Conservation (phyloP, 2,797 vertebrate species). For the Catamblyrhynchus diadema region DNA sequence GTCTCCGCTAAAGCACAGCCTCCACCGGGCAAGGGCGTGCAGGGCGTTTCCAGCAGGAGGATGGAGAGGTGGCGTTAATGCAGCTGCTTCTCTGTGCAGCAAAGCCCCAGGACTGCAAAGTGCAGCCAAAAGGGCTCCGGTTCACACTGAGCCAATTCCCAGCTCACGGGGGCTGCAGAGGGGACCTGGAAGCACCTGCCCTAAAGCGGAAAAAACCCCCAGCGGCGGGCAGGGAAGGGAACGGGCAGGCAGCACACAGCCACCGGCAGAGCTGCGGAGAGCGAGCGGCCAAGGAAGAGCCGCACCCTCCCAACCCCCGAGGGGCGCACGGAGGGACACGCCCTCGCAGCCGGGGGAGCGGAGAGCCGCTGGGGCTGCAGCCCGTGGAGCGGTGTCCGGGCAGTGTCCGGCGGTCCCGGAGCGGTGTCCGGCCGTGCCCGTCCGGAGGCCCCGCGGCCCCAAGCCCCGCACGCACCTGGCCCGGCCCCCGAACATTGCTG, state of each 20-base stretch:
- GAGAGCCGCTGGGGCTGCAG: background rate
- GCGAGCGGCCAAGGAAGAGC: background rate
- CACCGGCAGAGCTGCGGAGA: rapidly evolving
- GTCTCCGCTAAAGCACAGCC: rapidly evolving
- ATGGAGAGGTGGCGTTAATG: rapidly evolving
- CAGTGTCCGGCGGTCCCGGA: no score
- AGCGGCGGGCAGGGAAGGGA: rapidly evolving
- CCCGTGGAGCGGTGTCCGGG: background rate
- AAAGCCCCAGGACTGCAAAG: background rate
- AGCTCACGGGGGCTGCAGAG: rapidly evolving
- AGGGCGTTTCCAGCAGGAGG: background rate
- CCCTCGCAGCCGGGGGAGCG: rapidly evolving
- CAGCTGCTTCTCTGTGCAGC: rapidly evolving
- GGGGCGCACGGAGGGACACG: background rate
- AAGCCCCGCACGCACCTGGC: background rate
- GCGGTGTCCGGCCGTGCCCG: background rate
- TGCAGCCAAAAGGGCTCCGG: rapidly evolving
- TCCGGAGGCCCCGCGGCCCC: background rate
- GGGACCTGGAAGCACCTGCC: background rate
- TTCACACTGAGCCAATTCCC: rapidly evolving
- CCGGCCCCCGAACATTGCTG: background rate
- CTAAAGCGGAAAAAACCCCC: rapidly evolving
- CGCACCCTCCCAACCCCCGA: no score
- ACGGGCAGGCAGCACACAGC: no score
- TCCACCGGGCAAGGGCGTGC: background rate